Evolutionary conservation across 2,113 vertebrate genomes (phyloP), one percentile per base, ranked within the genome.

Genomic region (Mungos mungo): DNA sequence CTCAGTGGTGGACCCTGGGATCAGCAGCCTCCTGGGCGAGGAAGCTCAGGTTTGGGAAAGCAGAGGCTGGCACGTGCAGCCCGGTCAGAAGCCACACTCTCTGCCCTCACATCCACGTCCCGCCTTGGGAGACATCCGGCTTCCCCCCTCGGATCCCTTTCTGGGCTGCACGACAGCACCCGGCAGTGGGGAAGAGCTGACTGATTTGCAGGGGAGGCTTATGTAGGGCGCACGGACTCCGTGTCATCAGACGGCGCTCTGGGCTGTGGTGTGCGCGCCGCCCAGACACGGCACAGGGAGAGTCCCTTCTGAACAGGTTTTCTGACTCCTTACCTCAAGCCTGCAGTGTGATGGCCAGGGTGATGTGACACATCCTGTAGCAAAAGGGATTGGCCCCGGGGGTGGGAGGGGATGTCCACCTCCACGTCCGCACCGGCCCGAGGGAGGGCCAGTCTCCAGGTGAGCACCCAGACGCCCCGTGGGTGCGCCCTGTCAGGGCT

Each of bases 321-420:
- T 94, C 54, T 66, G 19, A 47, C 11, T 10, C 38, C 31, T 71
- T 4, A 0, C 41, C 11, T 60, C 31, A 80, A 60, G 33, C 74
- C 69, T 69, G 8, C 57, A 21, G 14, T 63, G 71, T 23, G 35
- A n/a, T 0, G 1, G 14, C 15, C 8, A 31, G 47, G 60, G 60
- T 13, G 0, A 3, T 7, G 52, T 27, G 69, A 47, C 29, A 31
- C 0, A 1, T 45, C 2, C 45, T 23, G 5, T 10, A 33, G 50
- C 33, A 63, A 63, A 83, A 74, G 33, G 25, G 60, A 9, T 33
- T 69, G 25, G 31, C 47, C 63, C 60, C 29, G 9, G 23, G 11
- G 7, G 1, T n/a, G 63, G 69, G 92, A 23, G 54, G 14, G 19
- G 38, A 14, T 14, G 4, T 27, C 57, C 3, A 3, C 19, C 47